Conservation (phyloP, 2,113 vertebrate genomes). For the Trichechus manatus region DNA sequence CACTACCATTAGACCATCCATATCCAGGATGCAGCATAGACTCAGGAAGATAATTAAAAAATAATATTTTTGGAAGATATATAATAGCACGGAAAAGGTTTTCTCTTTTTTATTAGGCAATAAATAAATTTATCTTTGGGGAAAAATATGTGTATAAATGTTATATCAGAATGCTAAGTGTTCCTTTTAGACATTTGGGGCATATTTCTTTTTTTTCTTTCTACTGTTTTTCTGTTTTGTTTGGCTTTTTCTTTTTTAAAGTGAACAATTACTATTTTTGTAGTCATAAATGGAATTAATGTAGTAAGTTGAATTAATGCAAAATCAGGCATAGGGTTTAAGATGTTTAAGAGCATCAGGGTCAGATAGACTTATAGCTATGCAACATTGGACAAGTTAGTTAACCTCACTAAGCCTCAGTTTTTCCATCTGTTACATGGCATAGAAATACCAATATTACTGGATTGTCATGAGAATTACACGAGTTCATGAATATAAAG, state of each 20-base stretch:
- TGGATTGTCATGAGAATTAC: not conserved
- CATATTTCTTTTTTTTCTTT: not conserved
- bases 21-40: not conserved
- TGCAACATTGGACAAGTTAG: not conserved
- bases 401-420: not conserved
- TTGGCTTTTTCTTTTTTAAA: not conserved
- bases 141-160: not conserved
- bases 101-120: not conserved
- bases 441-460: not conserved
- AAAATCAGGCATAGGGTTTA: not conserved
- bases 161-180: not conserved
- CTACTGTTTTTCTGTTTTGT: not conserved
- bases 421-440: not conserved
- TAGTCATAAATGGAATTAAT: not conserved
- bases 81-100: not conserved
- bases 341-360: not conserved
- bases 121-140: not conserved
- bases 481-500: not conserved
- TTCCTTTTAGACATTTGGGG: not conserved
- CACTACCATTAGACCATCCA: not conserved
- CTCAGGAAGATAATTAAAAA: not conserved
- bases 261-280: not conserved
- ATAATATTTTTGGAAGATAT: not conserved
- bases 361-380: not conserved
- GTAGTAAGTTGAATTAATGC: not conserved